A percentile compares a stretch with the other conserved stretches of the same genome.
Evolutionary conservation across 2,888 invertebrate genomes (phyloP).

Genomic region (Amphiduros pacificus): DNA sequence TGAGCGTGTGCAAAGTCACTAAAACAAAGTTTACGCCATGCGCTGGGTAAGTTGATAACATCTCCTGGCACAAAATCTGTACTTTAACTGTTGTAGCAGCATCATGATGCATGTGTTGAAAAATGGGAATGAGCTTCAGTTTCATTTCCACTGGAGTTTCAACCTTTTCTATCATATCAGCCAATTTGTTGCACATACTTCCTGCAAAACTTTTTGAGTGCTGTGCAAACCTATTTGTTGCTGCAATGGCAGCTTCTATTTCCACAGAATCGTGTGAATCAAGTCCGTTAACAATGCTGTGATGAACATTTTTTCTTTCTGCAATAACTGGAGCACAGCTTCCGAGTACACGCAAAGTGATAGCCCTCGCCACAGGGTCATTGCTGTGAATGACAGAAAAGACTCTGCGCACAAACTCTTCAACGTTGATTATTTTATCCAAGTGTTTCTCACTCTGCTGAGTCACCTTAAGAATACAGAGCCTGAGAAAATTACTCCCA

Average conservation of each 20-base stretch:
- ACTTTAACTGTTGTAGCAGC: constrained; percentile 75
- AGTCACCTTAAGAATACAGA: constrained; percentile 90
- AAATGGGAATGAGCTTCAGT: constrained; percentile 83
- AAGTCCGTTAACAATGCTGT: constrained; percentile 85
- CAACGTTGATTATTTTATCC: constrained; percentile 90
- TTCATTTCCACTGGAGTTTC: constrained; percentile 91
- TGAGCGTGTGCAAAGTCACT: constrained; percentile 83
- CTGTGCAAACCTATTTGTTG: constrained; percentile 90
- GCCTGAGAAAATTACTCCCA: constrained; percentile 84
- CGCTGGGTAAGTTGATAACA: constrained; percentile 77
- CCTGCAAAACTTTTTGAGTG: constrained; percentile 94
- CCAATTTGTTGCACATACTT: constrained; percentile 92
- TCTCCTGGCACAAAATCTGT: constrained; percentile 72
- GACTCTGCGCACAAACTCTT: constrained; percentile 87
- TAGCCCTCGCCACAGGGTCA: constrained; percentile 89
- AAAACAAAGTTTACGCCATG: constrained; percentile 79
- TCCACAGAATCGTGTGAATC: constrained; percentile 95
- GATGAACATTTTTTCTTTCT: constrained; percentile 92
- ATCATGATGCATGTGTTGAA: constrained; percentile 91
- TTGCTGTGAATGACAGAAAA: constrained; percentile 95
- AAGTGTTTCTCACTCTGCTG: constrained; percentile 94
- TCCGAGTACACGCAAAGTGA: constrained; percentile 81
- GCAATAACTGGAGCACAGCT: constrained; percentile 91
- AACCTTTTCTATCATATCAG: constrained; percentile 91
- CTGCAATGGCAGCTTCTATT: constrained; percentile 93